These are phyloP conservation scores for Yoshiicerus persimilis DNA, from an alignment of 1,140 invertebrate species.

Conservation along the genomic window DNA sequence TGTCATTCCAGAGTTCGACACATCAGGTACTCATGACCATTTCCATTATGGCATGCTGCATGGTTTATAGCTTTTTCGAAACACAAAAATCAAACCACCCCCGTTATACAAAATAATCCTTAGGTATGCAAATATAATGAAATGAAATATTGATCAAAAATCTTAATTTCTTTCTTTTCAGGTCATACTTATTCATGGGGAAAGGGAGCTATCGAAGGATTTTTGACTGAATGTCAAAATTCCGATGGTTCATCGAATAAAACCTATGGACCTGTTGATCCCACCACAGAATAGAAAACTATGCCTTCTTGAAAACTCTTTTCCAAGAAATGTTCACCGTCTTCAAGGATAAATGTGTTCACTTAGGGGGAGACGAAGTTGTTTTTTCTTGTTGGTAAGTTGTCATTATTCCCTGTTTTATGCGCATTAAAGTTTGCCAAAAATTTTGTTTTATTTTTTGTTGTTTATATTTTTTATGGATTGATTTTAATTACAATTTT, in stretches of 20 bases:
- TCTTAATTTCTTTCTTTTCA: no score
- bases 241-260: constrained; percentile 57
- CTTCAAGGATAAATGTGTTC: constrained; percentile 77
- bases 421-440: background rate
- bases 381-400: constrained; percentile 77
- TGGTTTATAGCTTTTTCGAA: no score
- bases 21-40: no score
- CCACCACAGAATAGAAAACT: constrained; percentile 64
- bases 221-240: constrained; percentile 74
- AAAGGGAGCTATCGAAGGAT: constrained; percentile 61
- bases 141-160: no score
- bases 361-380: constrained; percentile 91
- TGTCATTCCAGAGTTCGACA: constrained; percentile 88
- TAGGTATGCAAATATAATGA: no score
- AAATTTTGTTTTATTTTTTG: constrained; percentile 47
- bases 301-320: constrained; percentile 68
- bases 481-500: background rate
- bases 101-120: no score
- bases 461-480: background rate
- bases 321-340: constrained; percentile 67
- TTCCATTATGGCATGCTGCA: no score
- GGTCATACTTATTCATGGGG: constrained; percentile 87
- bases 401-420: no score
- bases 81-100: no score
- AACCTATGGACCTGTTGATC: constrained; percentile 75